phyloP scores from a whole-genome alignment of 2,113 vertebrate species.

The Plecturocebus donacophilus region DNA sequence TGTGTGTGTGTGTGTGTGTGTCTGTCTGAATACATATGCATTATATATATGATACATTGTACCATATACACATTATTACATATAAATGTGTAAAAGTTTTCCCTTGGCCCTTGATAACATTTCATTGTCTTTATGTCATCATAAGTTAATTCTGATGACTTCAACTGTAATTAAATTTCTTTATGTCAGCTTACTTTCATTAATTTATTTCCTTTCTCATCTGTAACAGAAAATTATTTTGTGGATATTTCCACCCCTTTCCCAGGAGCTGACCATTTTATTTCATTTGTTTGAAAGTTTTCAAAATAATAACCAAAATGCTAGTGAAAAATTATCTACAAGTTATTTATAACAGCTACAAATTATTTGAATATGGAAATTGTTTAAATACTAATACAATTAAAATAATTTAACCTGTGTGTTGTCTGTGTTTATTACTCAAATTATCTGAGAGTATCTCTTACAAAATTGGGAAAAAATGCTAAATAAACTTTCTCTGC shows the following conservation, averaged over 20 bases:
- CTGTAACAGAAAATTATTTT: slow-evolving; percentile 74
- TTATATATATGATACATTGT: background rate
- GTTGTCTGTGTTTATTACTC: background rate
- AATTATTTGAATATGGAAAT: background rate
- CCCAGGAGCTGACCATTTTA: slow-evolving; percentile 61
- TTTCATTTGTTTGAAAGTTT: slow-evolving; percentile 38
- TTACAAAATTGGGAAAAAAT: background rate
- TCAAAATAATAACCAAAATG: background rate
- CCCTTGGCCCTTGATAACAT: background rate
- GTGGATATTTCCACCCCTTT: slow-evolving; percentile 70
- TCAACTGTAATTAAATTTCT: background rate
- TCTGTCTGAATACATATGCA: background rate
- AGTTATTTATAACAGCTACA: background rate
- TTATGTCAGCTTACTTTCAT: slow-evolving; percentile 11
- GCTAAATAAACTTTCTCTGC: background rate
- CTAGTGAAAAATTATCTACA: background rate
- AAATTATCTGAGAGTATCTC: background rate
- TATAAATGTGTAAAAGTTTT: background rate
- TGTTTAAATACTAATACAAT: background rate
- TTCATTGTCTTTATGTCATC: background rate
- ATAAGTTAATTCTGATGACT: background rate
- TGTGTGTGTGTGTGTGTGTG: background rate
- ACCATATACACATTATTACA: background rate
- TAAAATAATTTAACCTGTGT: background rate
- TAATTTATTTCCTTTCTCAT: background rate